Evolutionary conservation across 2,113 vertebrate genomes (phyloP).

Genomic region (Corapipo altera): DNA sequence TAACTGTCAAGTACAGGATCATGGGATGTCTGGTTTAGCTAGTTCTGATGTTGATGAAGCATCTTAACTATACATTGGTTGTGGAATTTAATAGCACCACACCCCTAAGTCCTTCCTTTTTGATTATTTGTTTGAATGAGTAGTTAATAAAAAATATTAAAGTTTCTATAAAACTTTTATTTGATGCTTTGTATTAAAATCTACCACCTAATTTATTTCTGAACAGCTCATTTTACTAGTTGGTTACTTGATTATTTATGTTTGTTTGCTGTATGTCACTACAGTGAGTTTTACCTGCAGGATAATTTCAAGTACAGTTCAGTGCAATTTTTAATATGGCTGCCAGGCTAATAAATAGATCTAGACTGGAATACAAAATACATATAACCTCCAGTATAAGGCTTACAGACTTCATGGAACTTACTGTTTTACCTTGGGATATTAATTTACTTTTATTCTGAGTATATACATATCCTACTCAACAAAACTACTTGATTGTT

Average conservation of each 20-base stretch:
- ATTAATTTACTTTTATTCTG: not conserved
- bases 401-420: not conserved
- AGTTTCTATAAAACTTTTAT: not conserved
- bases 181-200: not conserved
- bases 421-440: not conserved
- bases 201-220: not conserved
- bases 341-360: not conserved
- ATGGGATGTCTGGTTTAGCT: not conserved
- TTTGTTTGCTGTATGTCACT: not conserved
- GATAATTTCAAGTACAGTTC: not conserved
- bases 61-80: not conserved
- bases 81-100: not conserved
- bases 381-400: not conserved
- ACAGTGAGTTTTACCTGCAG: not conserved
- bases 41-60: not conserved
- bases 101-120: not conserved
- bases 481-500: not conserved
- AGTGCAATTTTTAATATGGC: not conserved
- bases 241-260: not conserved
- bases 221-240: not conserved
- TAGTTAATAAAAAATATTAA: not conserved
- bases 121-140: not conserved
- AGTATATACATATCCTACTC: not conserved
- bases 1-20: not conserved
- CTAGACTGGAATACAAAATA: not conserved